phyloP scores from a whole-genome alignment of 2,797 vertebrate species.

The Cirrhinus molitorella region DNA sequence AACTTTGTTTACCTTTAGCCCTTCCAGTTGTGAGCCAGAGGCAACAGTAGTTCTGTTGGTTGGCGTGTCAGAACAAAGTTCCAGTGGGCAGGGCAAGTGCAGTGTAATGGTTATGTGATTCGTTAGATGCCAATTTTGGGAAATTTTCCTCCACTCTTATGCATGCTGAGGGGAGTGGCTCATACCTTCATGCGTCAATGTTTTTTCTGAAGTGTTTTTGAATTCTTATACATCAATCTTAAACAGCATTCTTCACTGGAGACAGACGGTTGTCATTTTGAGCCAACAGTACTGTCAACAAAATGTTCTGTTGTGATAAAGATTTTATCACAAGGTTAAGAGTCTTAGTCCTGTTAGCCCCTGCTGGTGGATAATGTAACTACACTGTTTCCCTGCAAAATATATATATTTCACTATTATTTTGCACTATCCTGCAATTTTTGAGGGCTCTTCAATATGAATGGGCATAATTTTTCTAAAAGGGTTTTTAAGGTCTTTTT shows the following conservation, averaged over 20 bases:
- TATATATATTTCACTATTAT: too few species aligned
- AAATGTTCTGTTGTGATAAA: not conserved
- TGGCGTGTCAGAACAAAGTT: constrained; percentile 51
- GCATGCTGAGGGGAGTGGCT: not conserved
- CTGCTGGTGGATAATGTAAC: not conserved
- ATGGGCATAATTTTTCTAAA: not conserved
- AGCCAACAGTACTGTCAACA: not conserved
- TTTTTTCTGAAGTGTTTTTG: not conserved
- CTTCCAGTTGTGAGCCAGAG: constrained; percentile 35
- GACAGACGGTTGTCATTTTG: not conserved
- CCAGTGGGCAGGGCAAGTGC: constrained; percentile 35
- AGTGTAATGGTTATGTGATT: constrained; percentile 15
- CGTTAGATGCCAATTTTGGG: not conserved
- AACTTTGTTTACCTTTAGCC: constrained; percentile 52
- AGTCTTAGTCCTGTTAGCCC: not conserved
- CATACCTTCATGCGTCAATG: not conserved
- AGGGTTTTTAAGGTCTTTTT: not conserved
- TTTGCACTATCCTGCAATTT: not conserved
- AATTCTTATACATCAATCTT: not conserved
- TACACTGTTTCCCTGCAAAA: too few species aligned
- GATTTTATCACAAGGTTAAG: not conserved
- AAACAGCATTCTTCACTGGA: too few species aligned
- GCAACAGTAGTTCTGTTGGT: constrained; percentile 27
- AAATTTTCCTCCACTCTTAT: constrained; percentile 5
- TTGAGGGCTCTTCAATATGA: not conserved